Evolutionary conservation across 2,113 vertebrate genomes (phyloP), one percentile per base, ranked within the genome.

Genomic region (Callopanchax toddi): DNA sequence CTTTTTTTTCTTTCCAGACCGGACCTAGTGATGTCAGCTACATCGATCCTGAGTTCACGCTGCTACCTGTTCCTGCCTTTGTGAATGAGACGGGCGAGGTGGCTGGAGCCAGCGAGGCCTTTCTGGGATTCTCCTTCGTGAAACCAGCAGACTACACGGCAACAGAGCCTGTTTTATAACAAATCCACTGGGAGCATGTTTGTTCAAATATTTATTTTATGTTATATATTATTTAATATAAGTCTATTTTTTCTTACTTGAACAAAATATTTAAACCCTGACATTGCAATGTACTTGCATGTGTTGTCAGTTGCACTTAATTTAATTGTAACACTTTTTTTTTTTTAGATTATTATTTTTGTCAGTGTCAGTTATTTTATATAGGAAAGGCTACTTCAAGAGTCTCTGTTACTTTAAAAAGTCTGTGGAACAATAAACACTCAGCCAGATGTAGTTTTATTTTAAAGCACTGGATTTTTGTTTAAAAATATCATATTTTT

Each of bases 121-220:
- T 93, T 52, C 78, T 55, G 7, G 93, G 90, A 46, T 94, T 93
- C 84, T 91, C 90, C 67, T 93, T 89, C 72, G 83, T 80, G 44
- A 86, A 82, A 46, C 80, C 81, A 15, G 46, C 22, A 22, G 80
- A 89, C 52, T 57, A 55, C 17, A 16, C 76, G 39, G 32, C 62
- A 50, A 25, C 71, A 17, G 70, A 86, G 36, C 45, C 6, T 3
- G 46, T 61, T 65, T 78, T 44, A 64, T 83, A 83, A 80, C 40
- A 26, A 62, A 46, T 32, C 39, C 40, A 76, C 42, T 25, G 32
- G 15, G 53, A 76, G 48, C 5, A 6, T 44, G 43, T 56, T 76
- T 52, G 45, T 64, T 81, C 9, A 71, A 63, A 75, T 65, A 68
- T 83, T 48, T 79, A 56, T 83, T 78, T 74, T 60, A 71, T 60